Evolutionary conservation across 1,140 invertebrate genomes (phyloP).

Genomic region (Drosophila ficusphila): DNA sequence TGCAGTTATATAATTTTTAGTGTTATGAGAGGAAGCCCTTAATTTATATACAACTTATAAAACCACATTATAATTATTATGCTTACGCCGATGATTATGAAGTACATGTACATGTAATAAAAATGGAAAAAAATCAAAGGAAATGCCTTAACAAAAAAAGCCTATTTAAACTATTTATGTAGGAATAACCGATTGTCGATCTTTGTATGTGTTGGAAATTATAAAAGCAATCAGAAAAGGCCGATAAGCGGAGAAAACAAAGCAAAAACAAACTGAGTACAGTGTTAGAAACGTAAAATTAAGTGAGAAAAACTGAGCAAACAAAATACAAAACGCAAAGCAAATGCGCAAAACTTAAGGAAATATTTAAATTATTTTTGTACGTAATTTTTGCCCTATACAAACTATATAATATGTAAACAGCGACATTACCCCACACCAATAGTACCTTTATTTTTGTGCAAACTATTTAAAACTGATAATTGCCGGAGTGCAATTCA

Average conservation of each 20-base stretch:
- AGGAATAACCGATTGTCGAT: constrained; percentile 31
- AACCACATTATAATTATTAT: constrained; percentile 40
- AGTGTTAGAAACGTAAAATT: constrained; percentile 49
- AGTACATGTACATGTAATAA: constrained; percentile 24
- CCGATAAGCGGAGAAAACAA: constrained; percentile 12
- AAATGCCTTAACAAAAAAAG: constrained; percentile 8
- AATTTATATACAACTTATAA: constrained; percentile 38
- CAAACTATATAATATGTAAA: constrained; percentile 10
- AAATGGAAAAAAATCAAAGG: constrained; percentile 5
- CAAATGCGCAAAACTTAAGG: constrained; percentile 48
- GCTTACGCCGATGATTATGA: constrained; percentile 24
- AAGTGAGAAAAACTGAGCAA: constrained; percentile 24
- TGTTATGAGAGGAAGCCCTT: constrained; percentile 30
- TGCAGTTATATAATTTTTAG: constrained; percentile 71
- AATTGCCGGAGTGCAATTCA: constrained; percentile 2
- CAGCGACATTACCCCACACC: constrained; percentile 21
- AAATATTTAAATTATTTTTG: constrained; percentile 61
- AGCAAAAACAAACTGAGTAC: constrained; percentile 44
- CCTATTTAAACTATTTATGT: constrained; percentile 64
- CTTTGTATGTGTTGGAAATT: constrained; percentile 20
- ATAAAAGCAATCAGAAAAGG: constrained; percentile 8
- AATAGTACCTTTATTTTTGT: constrained; percentile 18
- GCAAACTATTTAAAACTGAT: constrained; percentile 39
- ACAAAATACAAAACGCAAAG: constrained; percentile 15
- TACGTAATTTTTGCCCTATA: constrained; percentile 10